A percentile compares a stretch with the other conserved stretches of the same genome.
These are phyloP conservation scores for Heliconius charithonia DNA, from an alignment of 2,888 invertebrate genomes.

Conservation along the genomic window DNA sequence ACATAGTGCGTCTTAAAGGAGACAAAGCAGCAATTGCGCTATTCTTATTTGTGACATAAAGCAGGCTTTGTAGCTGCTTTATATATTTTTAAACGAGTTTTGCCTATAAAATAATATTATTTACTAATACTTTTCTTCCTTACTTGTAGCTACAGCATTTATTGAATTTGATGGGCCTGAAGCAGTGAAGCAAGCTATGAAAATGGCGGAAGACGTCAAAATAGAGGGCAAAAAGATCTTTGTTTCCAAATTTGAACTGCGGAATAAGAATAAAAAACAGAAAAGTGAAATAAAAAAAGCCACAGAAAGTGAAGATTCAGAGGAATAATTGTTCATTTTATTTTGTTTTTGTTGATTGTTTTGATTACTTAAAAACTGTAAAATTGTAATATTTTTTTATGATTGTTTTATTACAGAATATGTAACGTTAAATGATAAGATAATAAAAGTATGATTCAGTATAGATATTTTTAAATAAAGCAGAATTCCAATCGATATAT, in stretches of 20 bases:
- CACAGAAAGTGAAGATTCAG: constrained; percentile 31
- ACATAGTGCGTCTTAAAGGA: too few relatives aligned
- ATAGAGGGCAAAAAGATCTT: constrained; percentile 68
- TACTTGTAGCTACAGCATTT: constrained; percentile 66
- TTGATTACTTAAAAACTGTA: neutral
- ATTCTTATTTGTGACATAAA: too few relatives aligned
- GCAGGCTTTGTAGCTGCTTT: too few relatives aligned
- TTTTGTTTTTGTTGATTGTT: constrained; percentile 6
- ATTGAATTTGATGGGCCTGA: constrained; percentile 71
- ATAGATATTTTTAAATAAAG: neutral
- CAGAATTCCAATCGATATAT: neutral
- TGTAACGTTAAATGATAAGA: constrained; percentile 1
- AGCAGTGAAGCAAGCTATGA: constrained; percentile 62
- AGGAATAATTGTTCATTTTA: constrained; percentile 28
- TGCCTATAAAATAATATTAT: too few relatives aligned
- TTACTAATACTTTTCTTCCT: neutral
- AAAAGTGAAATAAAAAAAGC: constrained; percentile 29
- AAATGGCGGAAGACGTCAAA: constrained; percentile 55
- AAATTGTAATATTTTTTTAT: constrained; percentile 16
- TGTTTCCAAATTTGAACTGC: constrained; percentile 59
- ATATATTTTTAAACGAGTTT: neutral
- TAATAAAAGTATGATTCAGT: constrained; percentile 13
- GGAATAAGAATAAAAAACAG: constrained; percentile 49
- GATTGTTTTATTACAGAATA: neutral
- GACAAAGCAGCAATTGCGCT: too few relatives aligned